Evolutionary conservation across 2,113 vertebrate species (phyloP), one percentile per base, ranked within the genome.

Genomic region (Ramphastos sulfuratus): DNA sequence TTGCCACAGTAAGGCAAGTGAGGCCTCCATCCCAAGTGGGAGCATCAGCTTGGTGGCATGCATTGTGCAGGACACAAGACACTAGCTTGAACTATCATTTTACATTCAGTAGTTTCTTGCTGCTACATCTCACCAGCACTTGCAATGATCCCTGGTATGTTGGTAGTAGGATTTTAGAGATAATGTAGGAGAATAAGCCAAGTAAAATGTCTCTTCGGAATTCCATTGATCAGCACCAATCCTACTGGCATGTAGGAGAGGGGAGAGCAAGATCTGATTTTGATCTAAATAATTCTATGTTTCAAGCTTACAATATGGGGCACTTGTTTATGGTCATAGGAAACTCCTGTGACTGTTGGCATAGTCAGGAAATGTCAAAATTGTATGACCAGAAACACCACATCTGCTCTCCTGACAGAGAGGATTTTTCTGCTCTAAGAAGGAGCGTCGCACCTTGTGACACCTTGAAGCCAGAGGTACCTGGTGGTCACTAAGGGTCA

Each of bases 261-360:
- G 7, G 12, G 14, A 8, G 9, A 18, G 7, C 33, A 72, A 88
- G n/a, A 35, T 30, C 2, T 2, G 1, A 0, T 64, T 95, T 60
- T 37, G 7, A 61, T 18, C 25, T 50, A 58, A 86, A 27, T n/a
- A 56, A 56, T 9, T 60, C 8, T 6, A 0, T 39, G 24, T 73
- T 15, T 15, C 48, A 50, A 59, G 15, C 12, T 70, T 82, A 42
- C 1, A 4, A 42, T 6, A 72, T 0, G 1, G 46, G n/a, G 8
- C 2, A 58, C 11, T 69, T 78, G 20, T 21, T 61, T 75, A 35
- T 72, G 24, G 35, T 70, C 70, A 37, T 1, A 2, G 56, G 13
- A 64, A 90, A 72, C 19, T 69, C n/a, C 20, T 55, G 27, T 23
- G 52, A 27, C 35, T 67, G 30, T 27, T 77, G 28, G 8, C 60